Base-by-base conservation (phyloP, 2,888 invertebrate species). In the Pterostichus niger region DNA sequence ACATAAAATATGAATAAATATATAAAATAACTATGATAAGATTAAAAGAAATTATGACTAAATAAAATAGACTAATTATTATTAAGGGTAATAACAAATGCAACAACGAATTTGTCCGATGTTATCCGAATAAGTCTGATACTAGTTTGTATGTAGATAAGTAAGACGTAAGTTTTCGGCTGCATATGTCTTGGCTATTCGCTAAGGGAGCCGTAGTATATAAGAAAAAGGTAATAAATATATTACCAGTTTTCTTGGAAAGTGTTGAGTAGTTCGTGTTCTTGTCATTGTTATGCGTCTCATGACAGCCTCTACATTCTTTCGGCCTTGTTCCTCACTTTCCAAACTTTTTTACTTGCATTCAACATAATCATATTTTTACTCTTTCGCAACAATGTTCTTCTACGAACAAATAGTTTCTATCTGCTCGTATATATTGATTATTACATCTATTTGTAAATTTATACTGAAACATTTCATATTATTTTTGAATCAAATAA, bases 331-430 rank as follows among this genome's bases (percentile, higher is more conserved):
- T 46, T 40, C 17, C 68, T 44, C 56, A 35, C 44, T 77, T 61
- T 61, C 24, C 64, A 79, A 79, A 79, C 49, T 79, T 79, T 79
- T 79, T 79, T 79, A 79, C 79, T 79, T 64, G 49, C 79, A 54
- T 82, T 82, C 82, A 75, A 82, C 75, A 82, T 82, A 82, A 82
- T 82, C 82, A 82, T 82, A 82, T 82, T 82, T 82, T 82, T 75
- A 82, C 82, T 82, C 61, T 75, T 82, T 81, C 54, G 33, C 46
- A 52, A 68, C 68, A 80, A 44, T 59, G 68, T 80, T 80, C 68
- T 77, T 40, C 59, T 11, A 56, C 15, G 44, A 13, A 46, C 13
- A 73, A 44, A 77, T 77, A 59, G 59, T 59, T 40, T 77, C 24
- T 59, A 40, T 40, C 40, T 40, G n/a, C n/a, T n/a, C n/a, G n/a